These are phyloP conservation scores for Geodia barretti DNA, from an alignment of 37 sponge, comb jelly and placozoan species.

Conservation along the genomic window DNA sequence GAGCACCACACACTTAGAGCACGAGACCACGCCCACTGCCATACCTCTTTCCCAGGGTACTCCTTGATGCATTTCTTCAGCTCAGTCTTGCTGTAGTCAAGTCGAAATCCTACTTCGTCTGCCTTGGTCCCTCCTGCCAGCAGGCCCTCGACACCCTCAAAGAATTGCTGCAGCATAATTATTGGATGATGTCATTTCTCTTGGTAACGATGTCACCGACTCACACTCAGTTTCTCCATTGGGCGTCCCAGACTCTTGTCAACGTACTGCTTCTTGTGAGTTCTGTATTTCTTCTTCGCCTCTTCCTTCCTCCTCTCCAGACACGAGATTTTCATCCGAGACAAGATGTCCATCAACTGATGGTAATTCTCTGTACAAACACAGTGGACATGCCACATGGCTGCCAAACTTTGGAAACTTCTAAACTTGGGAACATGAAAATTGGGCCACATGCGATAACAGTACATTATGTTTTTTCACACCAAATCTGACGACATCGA, in stretches of 20 bases:
- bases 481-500: conserved; percentile 89
- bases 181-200: background rate
- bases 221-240: conserved; percentile 90
- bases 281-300: conserved; percentile 65
- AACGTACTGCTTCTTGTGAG: conserved; percentile 73
- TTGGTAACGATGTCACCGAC: conserved; percentile 3
- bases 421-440: background rate
- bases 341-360: conserved; percentile 63
- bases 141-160: conserved; percentile 87
- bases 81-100: conserved; percentile 78
- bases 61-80: conserved; percentile 75
- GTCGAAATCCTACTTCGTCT: conserved; percentile 85
- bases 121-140: conserved; percentile 73
- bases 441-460: too few species aligned
- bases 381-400: background rate
- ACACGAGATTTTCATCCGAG: conserved; percentile 75
- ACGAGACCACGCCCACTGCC: background rate
- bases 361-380: conserved; percentile 85
- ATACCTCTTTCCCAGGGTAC: conserved; percentile 92
- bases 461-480: too few species aligned
- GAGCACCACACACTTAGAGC: background rate
- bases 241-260: conserved; percentile 76
- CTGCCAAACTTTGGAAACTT: background rate
- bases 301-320: conserved; percentile 74
- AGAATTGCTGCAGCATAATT: conserved; percentile 60